Evolutionary conservation across 2,113 vertebrate species (phyloP).

Genomic region (Antigone vipio): DNA sequence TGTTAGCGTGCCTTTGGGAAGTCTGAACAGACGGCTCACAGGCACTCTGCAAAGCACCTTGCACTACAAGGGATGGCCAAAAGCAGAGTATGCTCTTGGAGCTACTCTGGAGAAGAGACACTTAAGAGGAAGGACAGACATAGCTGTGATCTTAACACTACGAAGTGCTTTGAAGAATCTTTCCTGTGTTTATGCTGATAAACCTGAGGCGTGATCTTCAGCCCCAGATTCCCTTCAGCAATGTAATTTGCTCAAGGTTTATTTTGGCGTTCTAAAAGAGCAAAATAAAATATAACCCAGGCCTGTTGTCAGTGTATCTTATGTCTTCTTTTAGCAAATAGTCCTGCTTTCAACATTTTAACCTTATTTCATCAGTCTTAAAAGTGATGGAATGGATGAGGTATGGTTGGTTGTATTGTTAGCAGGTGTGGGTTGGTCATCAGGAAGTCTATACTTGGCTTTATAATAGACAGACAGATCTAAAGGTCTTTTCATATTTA

Average conservation of each 20-base stretch:
- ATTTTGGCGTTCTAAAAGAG: too few relatives aligned
- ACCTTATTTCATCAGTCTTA: not conserved
- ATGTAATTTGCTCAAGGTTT: not conserved
- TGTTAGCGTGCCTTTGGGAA: accelerated
- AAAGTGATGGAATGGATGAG: not conserved
- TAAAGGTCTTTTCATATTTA: not conserved
- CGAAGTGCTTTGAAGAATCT: not conserved
- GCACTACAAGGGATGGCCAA: not conserved
- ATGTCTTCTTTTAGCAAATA: not conserved
- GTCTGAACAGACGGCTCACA: not conserved
- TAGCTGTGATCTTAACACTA: not conserved
- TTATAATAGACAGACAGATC: not conserved
- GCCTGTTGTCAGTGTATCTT: not conserved
- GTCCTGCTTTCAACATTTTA: not conserved
- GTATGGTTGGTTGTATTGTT: not conserved
- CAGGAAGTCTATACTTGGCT: not conserved
- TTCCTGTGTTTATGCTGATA: not conserved
- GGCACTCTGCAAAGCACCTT: not conserved
- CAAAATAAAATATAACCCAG: not conserved
- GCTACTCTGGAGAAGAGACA: not conserved
- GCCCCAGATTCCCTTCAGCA: not conserved
- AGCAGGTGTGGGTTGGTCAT: not conserved
- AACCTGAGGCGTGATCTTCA: not conserved
- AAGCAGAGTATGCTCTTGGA: not conserved
- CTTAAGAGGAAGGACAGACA: not conserved